Conservation (phyloP, 2,113 vertebrate genomes). For the Psephotus haematonotus region DNA sequence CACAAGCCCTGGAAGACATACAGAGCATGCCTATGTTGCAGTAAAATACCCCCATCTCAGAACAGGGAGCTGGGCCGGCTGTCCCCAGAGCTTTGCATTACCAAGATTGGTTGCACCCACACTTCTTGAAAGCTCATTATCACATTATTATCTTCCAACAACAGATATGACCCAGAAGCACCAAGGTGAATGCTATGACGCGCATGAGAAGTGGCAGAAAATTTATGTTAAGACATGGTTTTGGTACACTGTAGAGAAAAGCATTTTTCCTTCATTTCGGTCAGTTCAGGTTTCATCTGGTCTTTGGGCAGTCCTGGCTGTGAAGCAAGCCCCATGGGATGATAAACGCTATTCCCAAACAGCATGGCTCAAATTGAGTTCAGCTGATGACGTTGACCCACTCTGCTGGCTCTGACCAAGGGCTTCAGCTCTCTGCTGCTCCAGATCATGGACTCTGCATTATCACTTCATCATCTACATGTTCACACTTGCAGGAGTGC, state of each 20-base stretch:
- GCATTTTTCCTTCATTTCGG: not conserved
- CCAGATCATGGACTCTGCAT: not conserved
- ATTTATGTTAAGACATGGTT: not conserved
- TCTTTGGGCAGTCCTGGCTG: not conserved
- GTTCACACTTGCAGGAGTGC: not conserved
- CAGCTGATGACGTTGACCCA: not conserved
- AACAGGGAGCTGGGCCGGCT: not conserved
- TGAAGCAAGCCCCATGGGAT: not conserved
- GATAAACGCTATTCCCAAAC: not conserved
- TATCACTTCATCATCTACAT: rapidly evolving
- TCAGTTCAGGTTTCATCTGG: not conserved
- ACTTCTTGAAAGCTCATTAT: not conserved
- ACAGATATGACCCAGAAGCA: not conserved
- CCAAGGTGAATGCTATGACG: not conserved
- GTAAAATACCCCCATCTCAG: not conserved
- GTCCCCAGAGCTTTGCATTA: not conserved
- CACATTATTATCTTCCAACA: not conserved
- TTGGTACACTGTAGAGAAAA: not conserved
- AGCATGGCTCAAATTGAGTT: rapidly evolving
- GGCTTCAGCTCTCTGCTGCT: not conserved
- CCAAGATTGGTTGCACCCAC: not conserved
- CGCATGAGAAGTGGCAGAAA: rapidly evolving
- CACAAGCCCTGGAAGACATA: not conserved
- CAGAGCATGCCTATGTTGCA: not conserved
- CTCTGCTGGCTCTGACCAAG: not conserved